Evolutionary conservation across 2,797 vertebrate genomes (phyloP).

Genomic region (Peromyscus eremicus): DNA sequence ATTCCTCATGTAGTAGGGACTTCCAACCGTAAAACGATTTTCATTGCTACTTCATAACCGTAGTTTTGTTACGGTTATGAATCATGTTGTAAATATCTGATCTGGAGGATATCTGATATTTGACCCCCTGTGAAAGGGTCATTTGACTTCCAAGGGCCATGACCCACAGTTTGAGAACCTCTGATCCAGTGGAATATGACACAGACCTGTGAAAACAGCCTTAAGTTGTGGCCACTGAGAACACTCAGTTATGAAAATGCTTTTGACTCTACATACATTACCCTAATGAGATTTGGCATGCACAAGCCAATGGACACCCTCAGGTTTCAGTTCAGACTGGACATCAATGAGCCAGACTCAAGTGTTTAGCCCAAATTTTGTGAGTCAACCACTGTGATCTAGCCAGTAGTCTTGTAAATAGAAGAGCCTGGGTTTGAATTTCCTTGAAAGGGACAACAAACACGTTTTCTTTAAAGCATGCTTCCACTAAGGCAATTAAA

Average conservation of each 20-base stretch:
- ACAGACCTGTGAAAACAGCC: not conserved
- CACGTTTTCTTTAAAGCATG: constrained; percentile 10
- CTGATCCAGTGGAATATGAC: not conserved
- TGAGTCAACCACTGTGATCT: not conserved
- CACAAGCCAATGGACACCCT: not conserved
- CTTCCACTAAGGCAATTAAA: not conserved
- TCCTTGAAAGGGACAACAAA: not conserved
- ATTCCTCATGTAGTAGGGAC: not conserved
- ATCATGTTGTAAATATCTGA: not conserved
- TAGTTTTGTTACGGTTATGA: not conserved
- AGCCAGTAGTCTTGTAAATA: not conserved
- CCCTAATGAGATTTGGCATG: not conserved
- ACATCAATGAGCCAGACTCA: not conserved
- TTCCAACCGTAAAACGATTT: not conserved
- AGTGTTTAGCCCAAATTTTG: not conserved
- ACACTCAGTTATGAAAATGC: not conserved
- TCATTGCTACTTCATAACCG: not conserved
- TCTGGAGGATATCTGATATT: not conserved
- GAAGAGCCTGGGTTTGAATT: not conserved
- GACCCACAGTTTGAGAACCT: not conserved
- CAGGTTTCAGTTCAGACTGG: not conserved
- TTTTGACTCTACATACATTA: constrained; percentile 26
- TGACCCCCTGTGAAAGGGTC: not conserved
- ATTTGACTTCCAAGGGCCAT: not conserved
- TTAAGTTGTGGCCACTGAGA: not conserved